These are phyloP conservation scores for Fukomys damarensis DNA, from an alignment of 2,113 vertebrate species.

Conservation along the genomic window DNA sequence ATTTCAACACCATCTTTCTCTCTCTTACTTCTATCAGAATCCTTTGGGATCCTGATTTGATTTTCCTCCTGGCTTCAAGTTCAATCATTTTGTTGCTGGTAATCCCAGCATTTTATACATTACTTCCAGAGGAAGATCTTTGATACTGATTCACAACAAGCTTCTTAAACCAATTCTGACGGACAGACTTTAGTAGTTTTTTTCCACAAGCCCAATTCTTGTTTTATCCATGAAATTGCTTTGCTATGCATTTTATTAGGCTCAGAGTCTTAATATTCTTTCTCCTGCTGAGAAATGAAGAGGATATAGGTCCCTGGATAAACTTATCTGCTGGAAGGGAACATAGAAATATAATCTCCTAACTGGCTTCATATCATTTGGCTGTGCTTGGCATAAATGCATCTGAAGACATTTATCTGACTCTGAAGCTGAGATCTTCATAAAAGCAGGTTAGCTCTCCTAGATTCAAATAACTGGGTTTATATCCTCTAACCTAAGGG, in stretches of 20 bases:
- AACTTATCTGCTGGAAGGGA: slow-evolving; percentile 71
- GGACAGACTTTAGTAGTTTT: background rate
- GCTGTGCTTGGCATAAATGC: slow-evolving; percentile 70
- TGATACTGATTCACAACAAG: background rate
- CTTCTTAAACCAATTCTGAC: slow-evolving; percentile 70
- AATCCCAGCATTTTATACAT: slow-evolving; percentile 38
- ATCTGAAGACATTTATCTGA: slow-evolving; percentile 66
- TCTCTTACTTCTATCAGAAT: slow-evolving; percentile 44
- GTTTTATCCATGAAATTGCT: slow-evolving; percentile 72
- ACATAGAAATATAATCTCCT: slow-evolving; percentile 67
- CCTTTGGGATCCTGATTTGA: background rate
- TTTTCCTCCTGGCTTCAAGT: slow-evolving; percentile 18
- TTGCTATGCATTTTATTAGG: slow-evolving; percentile 74
- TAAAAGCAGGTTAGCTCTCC: slow-evolving; percentile 69
- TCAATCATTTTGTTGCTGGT: slow-evolving; percentile 31
- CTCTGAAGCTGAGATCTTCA: slow-evolving; percentile 63
- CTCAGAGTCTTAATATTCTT: slow-evolving; percentile 67
- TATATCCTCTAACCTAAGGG: slow-evolving; percentile 56
- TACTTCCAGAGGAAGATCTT: slow-evolving; percentile 44
- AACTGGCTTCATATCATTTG: slow-evolving; percentile 59
- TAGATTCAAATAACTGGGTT: slow-evolving; percentile 71
- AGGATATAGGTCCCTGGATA: slow-evolving; percentile 67
- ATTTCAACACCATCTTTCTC: background rate
- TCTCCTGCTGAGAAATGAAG: slow-evolving; percentile 65
- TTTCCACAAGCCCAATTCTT: slow-evolving; percentile 36